Evolutionary conservation across 2,888 invertebrate species (phyloP), one percentile per base, ranked within the genome.

Genomic region (Lamellibrachia columna): DNA sequence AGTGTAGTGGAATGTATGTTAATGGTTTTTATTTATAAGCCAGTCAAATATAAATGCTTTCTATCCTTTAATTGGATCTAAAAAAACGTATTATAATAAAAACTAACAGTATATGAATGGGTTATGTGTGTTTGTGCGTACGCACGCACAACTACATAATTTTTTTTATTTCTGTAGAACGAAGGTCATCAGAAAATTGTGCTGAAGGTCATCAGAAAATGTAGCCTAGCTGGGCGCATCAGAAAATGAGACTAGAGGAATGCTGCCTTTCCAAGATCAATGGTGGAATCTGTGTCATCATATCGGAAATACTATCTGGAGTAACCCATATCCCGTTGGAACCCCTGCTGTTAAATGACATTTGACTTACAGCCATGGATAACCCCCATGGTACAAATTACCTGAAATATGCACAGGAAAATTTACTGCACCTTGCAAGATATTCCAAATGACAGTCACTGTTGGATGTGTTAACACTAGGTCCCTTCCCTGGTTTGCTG

Each of bases 221-320:
- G 75, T 75, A n/a, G n/a, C 6, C n/a, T 15, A 75, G n/a, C 22
- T 75, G 75, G n/a, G 75, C 75, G 0, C 75, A 6, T 75, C 75
- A 75, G 75, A 75, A 75, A 75, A 6, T 9, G 75, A 75, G 22
- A 75, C 75, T 75, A n/a, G 75, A 22, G 22, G 75, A 2, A 75
- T 22, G 22, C n/a, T 22, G 9, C 7, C 7, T 6, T 55, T 55
- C 55, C 55, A 55, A 22, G 22, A 75, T n/a, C 75, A 75, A 2
- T 55, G 55, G 8, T 22, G 75, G 15, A 75, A 75, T 15, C 15
- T n/a, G 22, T 22, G 75, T 22, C 15, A 75, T 75, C 75, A 75
- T 75, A 75, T 75, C 75, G n/a, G 75, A 75, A 75, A 75, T 75
- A 75, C n/a, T 75, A 75, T 75, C 75, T 75, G 75, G 75, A n/a